Conservation (phyloP, 37 sponge, comb jelly and placozoan genomes). For the Haliclona indistincta region DNA sequence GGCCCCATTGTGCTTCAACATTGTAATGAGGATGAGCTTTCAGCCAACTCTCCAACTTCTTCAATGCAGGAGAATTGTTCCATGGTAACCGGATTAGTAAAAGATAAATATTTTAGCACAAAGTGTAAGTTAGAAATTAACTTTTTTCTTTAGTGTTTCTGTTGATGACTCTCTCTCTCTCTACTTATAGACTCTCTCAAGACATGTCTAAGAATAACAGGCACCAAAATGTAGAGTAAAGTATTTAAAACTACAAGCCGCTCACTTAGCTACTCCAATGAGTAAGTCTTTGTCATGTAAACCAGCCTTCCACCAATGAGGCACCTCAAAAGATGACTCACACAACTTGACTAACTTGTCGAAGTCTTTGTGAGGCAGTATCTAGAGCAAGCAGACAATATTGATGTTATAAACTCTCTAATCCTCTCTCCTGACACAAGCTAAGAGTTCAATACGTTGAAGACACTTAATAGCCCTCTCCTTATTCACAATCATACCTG, state of each 20-base stretch:
- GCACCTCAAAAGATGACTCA: slow-evolving; percentile 91
- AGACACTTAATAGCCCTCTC: slow-evolving; percentile 80
- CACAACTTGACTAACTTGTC: slow-evolving; percentile 71
- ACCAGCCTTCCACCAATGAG: slow-evolving; percentile 84
- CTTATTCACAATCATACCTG: slow-evolving; percentile 70
- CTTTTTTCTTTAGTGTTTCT: slow-evolving; percentile 64
- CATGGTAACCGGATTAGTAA: slow-evolving; percentile 23
- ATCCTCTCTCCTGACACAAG: slow-evolving; percentile 86
- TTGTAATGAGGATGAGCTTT: slow-evolving; percentile 66
- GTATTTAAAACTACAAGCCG: too few species aligned
- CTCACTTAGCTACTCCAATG: slow-evolving; percentile 82
- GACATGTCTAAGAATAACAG: too few species aligned
- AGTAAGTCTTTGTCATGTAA: slow-evolving; percentile 85
- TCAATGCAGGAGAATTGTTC: slow-evolving; percentile 53
- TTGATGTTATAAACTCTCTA: too few species aligned
- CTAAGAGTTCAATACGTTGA: slow-evolving; percentile 81
- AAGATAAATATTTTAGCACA: neutral
- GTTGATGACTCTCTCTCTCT: slow-evolving; percentile 63
- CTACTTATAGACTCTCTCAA: too few species aligned
- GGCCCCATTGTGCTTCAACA: slow-evolving; percentile 51
- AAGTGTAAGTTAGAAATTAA: neutral
- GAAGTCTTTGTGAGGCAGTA: slow-evolving; percentile 78
- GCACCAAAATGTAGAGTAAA: too few species aligned
- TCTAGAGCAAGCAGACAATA: slow-evolving; percentile 29
- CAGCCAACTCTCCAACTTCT: slow-evolving; percentile 53